These are phyloP conservation scores for Bimastos eiseni DNA, from an alignment of 2,888 invertebrate genomes.

Conservation along the genomic window DNA sequence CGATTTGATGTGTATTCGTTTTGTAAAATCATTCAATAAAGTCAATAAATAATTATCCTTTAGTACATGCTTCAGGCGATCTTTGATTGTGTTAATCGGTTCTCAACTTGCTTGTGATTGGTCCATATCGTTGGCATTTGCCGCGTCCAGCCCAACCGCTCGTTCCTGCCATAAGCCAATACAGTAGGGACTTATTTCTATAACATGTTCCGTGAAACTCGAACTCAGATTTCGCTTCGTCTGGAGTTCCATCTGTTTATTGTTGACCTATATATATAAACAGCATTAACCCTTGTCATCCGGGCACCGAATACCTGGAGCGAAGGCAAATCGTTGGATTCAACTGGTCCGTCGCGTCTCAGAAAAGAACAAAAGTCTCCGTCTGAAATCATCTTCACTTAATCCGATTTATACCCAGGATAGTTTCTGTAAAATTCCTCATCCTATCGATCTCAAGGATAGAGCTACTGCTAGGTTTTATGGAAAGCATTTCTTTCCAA, in stretches of 20 bases:
- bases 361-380: neutral
- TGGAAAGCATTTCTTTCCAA: neutral
- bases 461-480: neutral
- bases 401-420: neutral
- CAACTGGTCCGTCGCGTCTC: neutral
- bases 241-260: neutral
- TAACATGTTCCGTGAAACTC: neutral
- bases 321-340: neutral
- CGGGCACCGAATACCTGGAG: neutral
- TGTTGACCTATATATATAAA: too few species aligned
- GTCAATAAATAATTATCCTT: neutral
- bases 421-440: neutral
- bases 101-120: neutral
- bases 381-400: neutral
- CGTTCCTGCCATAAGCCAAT: neutral
- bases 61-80: neutral
- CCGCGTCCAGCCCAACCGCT: neutral
- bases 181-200: neutral
- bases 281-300: neutral
- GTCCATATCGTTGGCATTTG: neutral
- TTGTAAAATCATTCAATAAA: neutral
- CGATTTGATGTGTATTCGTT: neutral
- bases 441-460: neutral
- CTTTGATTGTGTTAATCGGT: neutral
- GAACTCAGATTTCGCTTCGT: neutral